phyloP scores from a whole-genome alignment of 1,140 invertebrate species.

The Andricus grossulariae region DNA sequence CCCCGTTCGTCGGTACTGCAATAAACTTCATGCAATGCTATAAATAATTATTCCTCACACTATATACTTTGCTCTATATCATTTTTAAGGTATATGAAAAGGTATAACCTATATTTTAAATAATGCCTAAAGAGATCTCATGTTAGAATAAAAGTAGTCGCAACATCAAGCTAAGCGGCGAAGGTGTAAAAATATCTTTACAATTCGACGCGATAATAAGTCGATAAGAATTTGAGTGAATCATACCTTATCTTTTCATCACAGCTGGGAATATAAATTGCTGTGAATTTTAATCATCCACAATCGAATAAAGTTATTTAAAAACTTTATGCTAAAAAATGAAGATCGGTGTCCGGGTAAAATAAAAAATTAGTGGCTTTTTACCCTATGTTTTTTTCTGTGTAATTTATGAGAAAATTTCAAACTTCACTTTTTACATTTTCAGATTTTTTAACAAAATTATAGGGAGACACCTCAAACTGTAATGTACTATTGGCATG shows the following conservation, averaged over 20 bases:
- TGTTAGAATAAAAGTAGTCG: neutral
- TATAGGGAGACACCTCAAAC: too few relatives aligned
- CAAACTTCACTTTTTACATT: too few relatives aligned
- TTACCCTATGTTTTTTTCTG: neutral
- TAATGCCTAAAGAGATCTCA: neutral
- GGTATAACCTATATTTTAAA: too few relatives aligned
- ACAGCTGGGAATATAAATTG: neutral
- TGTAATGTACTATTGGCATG: too few relatives aligned
- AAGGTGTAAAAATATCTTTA: constrained; percentile 22
- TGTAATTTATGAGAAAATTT: neutral
- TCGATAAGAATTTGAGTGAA: constrained; percentile 17
- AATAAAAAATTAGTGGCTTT: too few relatives aligned
- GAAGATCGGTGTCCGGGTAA: too few relatives aligned
- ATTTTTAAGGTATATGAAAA: too few relatives aligned
- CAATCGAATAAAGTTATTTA: neutral
- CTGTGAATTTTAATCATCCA: neutral
- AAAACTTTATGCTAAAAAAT: neutral
- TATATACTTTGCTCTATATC: too few relatives aligned
- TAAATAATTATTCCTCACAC: too few relatives aligned
- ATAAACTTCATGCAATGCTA: too few relatives aligned
- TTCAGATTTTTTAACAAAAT: too few relatives aligned
- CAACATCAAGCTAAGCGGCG: neutral
- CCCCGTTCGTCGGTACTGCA: too few relatives aligned
- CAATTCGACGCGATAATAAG: neutral
- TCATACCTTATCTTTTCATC: constrained; percentile 18